A percentile compares a stretch with the other conserved stretches of the same genome.
Conservation (phyloP, 2,888 invertebrate genomes). For the Hirtodrosophila duncani region DNA sequence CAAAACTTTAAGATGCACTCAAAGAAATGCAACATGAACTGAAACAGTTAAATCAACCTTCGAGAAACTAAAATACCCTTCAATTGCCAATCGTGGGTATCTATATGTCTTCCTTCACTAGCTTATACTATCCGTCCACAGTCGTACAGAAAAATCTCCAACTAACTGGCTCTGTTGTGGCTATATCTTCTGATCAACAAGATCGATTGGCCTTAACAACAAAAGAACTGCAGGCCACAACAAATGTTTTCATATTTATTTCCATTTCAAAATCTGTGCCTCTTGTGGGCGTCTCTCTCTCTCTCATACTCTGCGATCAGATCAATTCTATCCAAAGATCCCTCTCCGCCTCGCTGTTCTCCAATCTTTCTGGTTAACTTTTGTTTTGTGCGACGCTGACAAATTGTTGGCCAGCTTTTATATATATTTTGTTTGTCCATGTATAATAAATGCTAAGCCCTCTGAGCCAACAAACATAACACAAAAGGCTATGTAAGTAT, state of each 20-base stretch:
- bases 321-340: too few relatives aligned
- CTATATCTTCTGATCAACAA: conserved; percentile 33
- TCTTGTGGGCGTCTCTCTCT: not conserved
- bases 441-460: conserved; percentile 61
- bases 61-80: too few relatives aligned
- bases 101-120: too few relatives aligned
- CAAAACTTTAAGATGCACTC: too few relatives aligned
- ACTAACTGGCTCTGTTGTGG: conserved; percentile 14
- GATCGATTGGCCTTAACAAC: conserved; percentile 44
- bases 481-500: conserved; percentile 41
- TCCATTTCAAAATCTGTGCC: conserved; percentile 23
- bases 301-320: conserved; percentile 1
- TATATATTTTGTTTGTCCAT: conserved; percentile 46
- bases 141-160: too few relatives aligned
- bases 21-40: too few relatives aligned
- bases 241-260: conserved; percentile 47
- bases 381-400: conserved; percentile 57
- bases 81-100: too few relatives aligned
- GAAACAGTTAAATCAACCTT: too few relatives aligned
- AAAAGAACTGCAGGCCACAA: conserved; percentile 25
- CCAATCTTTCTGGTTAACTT: conserved; percentile 9
- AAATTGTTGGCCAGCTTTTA: conserved; percentile 64
- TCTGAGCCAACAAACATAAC: conserved; percentile 43
- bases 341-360: too few relatives aligned
- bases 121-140: too few relatives aligned